Base-by-base conservation (phyloP, 2,888 invertebrate genomes). In the Ctena decussata region DNA sequence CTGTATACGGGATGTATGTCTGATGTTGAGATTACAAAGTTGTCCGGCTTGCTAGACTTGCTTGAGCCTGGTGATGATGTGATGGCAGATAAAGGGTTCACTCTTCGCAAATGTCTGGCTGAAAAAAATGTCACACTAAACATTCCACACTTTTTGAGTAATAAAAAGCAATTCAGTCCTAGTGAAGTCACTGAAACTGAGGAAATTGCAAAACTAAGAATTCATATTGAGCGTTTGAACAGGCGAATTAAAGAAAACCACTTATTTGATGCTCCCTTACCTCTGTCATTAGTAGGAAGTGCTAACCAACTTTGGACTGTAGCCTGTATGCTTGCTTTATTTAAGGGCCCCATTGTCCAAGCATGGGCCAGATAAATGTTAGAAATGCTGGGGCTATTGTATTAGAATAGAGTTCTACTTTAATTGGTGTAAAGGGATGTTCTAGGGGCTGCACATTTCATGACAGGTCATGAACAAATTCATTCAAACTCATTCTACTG, bases 281-380 rank as follows among this genome's bases (percentile, higher is more conserved):
- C 79, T 6, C 2, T 87, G 5, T 27, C 70, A 6, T 73, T 85
- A 39, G 57, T 57, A 73, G 86, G 87, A 3, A 70, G 85, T n/a
- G 77, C 80, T 21, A 87, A 86, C 37, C 85, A 89, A 72, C 70
- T 89, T 12, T 87, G 85, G 84, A 80, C 82, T 46, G 81, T 87
- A 8, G 81, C 83, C 18, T 82, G 80, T 35, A 27, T 86, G 32
- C 30, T 86, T 2, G 46, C 89, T n/a, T 57, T 80, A n/a, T 89
- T 86, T 46, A 80, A 74, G 73, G 75, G 85, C 5, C 85, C 76
- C 39, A 46, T 84, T 15, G 74, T 88, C 15, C 72, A 85, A 60
- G 0, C 35, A 24, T 79, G 82, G 84, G n/a, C 75, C 6, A 0
- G 32, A 71, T 41, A n/a, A 18, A 18, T 21, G n/a, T 49, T 12